phyloP scores from a whole-genome alignment of 2,888 invertebrate species.

The Drosophila emarginata region DNA sequence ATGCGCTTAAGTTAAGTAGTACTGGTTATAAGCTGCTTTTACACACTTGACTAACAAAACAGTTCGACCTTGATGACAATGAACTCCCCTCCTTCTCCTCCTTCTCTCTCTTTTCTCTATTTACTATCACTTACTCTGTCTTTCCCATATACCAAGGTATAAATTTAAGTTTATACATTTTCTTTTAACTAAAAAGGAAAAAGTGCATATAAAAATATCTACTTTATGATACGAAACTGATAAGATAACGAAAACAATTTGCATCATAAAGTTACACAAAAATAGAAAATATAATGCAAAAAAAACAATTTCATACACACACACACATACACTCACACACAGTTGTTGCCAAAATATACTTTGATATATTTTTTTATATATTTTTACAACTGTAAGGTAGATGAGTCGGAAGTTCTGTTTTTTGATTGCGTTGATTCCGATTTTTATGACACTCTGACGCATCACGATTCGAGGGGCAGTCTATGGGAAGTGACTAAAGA shows the following conservation, averaged over 20 bases:
- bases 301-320: constrained; percentile 33
- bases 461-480: constrained; percentile 32
- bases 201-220: constrained; percentile 47
- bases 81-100: constrained; percentile 47
- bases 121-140: no score
- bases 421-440: constrained; percentile 30
- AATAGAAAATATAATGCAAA: constrained; percentile 23
- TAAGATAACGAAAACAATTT: constrained; percentile 58
- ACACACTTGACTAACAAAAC: constrained; percentile 34
- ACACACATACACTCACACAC: constrained; percentile 33
- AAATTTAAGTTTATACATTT: constrained; percentile 20
- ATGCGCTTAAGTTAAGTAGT: constrained; percentile 11
- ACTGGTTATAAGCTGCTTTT: constrained; percentile 17
- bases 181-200: constrained; percentile 15
- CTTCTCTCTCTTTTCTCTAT: not conserved
- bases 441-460: constrained; percentile 29
- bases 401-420: not conserved
- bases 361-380: not conserved
- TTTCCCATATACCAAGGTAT: not conserved
- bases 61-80: constrained; percentile 64
- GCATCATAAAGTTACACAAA: constrained; percentile 49
- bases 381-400: constrained; percentile 13
- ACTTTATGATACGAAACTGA: constrained; percentile 48
- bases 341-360: no score
- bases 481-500: constrained; percentile 38